These are phyloP conservation scores for Halocynthia roretzi DNA, from an alignment of 23 tunicate genomes.

Conservation along the genomic window DNA sequence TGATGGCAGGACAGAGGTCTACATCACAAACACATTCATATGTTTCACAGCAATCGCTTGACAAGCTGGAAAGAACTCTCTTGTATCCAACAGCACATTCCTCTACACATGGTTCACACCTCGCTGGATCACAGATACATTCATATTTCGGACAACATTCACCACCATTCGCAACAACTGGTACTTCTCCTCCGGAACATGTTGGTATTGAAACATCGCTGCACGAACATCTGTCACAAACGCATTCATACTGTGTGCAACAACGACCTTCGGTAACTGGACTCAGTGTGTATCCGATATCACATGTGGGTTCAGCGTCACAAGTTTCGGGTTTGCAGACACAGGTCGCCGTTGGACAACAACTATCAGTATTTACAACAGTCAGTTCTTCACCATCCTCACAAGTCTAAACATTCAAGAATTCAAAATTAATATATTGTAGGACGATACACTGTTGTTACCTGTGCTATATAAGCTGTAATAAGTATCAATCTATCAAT, in stretches of 20 bases:
- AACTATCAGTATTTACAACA: conserved; percentile 66
- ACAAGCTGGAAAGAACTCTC: conserved; percentile 38
- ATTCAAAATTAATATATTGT: neutral
- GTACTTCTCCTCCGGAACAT: conserved; percentile 63
- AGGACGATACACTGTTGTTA: too few species aligned
- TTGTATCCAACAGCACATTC: conserved; percentile 68
- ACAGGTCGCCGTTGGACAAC: conserved; percentile 91
- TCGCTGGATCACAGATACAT: conserved; percentile 66
- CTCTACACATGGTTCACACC: conserved; percentile 59
- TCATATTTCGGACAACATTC: conserved; percentile 89
- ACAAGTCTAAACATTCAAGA: conserved; percentile 39
- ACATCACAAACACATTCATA: conserved; percentile 90
- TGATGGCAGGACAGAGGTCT: conserved; percentile 62
- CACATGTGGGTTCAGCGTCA: conserved; percentile 40
- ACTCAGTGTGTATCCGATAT: conserved; percentile 31
- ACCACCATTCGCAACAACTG: conserved; percentile 61
- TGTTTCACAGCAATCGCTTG: conserved; percentile 67
- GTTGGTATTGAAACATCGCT: conserved; percentile 35
- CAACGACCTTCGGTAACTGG: conserved; percentile 76
- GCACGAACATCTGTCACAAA: conserved; percentile 69
- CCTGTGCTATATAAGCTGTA: too few species aligned
- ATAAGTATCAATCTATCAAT: too few species aligned
- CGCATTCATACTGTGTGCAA: conserved; percentile 73
- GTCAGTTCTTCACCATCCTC: conserved; percentile 96
- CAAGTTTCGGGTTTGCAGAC: conserved; percentile 86